These are phyloP conservation scores for Eulimnadia texana DNA, from an alignment of 1,140 invertebrate species.

Conservation along the genomic window DNA sequence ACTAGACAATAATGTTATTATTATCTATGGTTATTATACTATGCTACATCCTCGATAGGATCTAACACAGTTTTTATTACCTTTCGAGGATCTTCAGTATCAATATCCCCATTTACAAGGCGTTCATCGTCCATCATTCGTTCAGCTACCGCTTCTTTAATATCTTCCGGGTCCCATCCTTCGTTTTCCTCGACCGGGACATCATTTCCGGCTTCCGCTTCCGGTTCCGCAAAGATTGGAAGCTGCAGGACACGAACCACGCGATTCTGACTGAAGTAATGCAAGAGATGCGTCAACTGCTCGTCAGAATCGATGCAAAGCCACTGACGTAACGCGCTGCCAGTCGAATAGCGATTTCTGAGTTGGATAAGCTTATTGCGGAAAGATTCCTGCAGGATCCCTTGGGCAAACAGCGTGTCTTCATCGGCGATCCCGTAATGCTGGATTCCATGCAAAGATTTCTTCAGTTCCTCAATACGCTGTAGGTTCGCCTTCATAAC, in stretches of 20 bases:
- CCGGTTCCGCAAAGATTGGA: background rate
- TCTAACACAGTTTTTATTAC: no score
- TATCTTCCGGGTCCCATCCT: conserved; percentile 14
- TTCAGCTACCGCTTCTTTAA: conserved; percentile 3
- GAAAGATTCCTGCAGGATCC: background rate
- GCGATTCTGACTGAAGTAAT: background rate
- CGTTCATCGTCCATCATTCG: conserved; percentile 4
- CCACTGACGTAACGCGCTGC: background rate
- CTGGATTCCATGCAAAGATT: background rate
- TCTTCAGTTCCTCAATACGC: background rate
- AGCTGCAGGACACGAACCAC: background rate
- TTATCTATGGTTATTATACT: no score
- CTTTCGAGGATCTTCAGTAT: no score
- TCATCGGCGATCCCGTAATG: background rate
- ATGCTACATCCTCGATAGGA: no score
- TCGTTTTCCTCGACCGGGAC: conserved; percentile 4
- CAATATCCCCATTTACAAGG: no score
- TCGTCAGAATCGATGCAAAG: background rate
- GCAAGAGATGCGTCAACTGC: background rate
- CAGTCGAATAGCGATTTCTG: background rate
- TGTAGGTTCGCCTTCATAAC: background rate
- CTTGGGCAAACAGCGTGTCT: background rate
- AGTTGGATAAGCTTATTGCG: background rate
- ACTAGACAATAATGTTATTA: background rate
- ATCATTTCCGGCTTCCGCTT: background rate